These are phyloP conservation scores for Sesia apiformis DNA, from an alignment of 2,888 invertebrate species.

Conservation along the genomic window DNA sequence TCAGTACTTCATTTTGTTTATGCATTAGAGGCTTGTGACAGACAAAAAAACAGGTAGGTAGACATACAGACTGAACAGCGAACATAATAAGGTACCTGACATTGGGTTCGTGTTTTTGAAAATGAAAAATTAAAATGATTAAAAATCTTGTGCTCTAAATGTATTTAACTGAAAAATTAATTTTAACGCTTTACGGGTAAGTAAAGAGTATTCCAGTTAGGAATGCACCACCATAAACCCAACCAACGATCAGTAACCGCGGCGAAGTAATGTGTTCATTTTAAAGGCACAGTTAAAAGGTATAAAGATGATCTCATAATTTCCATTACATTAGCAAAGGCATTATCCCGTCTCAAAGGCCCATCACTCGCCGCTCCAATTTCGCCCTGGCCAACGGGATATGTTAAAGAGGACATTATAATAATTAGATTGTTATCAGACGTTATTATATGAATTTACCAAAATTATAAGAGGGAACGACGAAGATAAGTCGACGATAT, in stretches of 20 bases:
- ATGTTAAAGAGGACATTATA: constrained; percentile 73
- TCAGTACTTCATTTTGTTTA: too few relatives aligned
- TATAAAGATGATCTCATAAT: constrained; percentile 62
- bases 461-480: constrained; percentile 65
- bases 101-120: too few relatives aligned
- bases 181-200: too few relatives aligned
- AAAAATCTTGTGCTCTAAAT: too few relatives aligned
- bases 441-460: constrained; percentile 70
- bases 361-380: constrained; percentile 45
- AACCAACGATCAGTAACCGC: constrained; percentile 22
- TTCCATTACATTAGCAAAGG: constrained; percentile 60
- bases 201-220: constrained; percentile 24
- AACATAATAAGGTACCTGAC: too few relatives aligned
- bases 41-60: too few relatives aligned
- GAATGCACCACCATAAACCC: constrained; percentile 28
- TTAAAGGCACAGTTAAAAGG: constrained; percentile 60
- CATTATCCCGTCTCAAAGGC: constrained; percentile 54
- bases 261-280: constrained; percentile 57
- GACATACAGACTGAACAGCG: too few relatives aligned
- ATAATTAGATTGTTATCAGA: constrained; percentile 73
- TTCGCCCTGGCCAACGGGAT: constrained; percentile 56
- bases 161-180: too few relatives aligned
- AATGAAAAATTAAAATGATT: too few relatives aligned
- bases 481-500: constrained; percentile 63
- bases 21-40: too few relatives aligned